Conservation (phyloP, 2,113 vertebrate species). For the Lepus timidus region DNA sequence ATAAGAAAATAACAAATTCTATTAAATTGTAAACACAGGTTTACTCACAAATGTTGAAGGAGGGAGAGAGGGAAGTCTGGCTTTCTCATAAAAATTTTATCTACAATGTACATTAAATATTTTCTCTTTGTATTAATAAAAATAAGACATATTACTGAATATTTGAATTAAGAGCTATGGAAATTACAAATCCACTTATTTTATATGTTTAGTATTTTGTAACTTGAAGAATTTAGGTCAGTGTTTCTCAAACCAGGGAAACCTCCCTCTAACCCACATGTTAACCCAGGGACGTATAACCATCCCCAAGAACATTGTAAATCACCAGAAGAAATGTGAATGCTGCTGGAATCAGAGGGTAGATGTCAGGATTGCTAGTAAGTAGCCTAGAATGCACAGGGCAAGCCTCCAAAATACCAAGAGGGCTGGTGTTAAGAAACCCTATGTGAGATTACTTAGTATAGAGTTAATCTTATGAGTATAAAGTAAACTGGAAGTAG, state of each 20-base stretch:
- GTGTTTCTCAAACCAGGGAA: background rate
- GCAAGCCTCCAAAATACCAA: accelerated
- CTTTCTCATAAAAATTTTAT: too few relatives aligned
- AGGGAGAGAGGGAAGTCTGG: too few relatives aligned
- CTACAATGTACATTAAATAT: too few relatives aligned
- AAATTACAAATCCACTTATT: background rate
- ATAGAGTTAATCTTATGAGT: too few relatives aligned
- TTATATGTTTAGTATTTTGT: background rate
- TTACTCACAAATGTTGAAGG: background rate
- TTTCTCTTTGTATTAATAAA: too few relatives aligned
- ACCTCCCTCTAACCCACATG: accelerated
- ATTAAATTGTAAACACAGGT: background rate
- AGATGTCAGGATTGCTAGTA: background rate
- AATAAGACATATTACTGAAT: background rate
- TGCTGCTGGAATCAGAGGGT: background rate
- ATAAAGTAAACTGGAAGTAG: too few relatives aligned
- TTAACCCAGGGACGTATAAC: accelerated
- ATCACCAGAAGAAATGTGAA: accelerated
- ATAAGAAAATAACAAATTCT: background rate
- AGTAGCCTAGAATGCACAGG: background rate
- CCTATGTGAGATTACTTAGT: background rate
- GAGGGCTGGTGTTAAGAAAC: background rate
- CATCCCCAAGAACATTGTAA: background rate
- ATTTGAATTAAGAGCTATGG: background rate
- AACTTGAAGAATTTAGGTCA: background rate